These are phyloP conservation scores for Pantherophis vulpinus DNA, from an alignment of 2,797 vertebrate species.

Conservation along the genomic window DNA sequence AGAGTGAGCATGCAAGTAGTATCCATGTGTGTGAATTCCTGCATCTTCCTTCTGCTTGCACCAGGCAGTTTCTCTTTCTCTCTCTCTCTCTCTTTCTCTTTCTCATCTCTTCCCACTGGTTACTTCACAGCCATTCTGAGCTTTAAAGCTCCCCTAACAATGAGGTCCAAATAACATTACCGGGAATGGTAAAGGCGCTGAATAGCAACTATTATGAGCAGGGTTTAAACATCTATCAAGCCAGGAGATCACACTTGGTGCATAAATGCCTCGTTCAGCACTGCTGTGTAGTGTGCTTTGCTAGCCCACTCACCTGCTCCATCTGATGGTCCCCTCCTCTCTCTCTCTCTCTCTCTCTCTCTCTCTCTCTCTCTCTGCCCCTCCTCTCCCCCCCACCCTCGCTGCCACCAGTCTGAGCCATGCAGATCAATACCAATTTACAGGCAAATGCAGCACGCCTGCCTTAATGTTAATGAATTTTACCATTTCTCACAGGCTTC, in stretches of 20 bases:
- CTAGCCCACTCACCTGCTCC: conserved; percentile 71
- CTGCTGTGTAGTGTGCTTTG: conserved; percentile 33
- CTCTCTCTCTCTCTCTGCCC: neutral
- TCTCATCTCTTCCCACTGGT: conserved; percentile 41
- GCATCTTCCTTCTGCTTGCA: conserved; percentile 1
- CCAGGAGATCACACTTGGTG: conserved; percentile 60
- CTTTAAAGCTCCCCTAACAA: conserved; percentile 72
- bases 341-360: neutral
- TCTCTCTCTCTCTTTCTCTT: conserved; percentile 12
- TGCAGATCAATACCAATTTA: conserved; percentile 84
- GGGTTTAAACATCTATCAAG: conserved; percentile 68
- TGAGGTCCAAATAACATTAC: conserved; percentile 63
- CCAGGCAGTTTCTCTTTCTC: conserved; percentile 33
- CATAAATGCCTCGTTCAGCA: conserved; percentile 54
- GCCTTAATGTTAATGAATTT: conserved; percentile 82
- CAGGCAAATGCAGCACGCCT: conserved; percentile 81
- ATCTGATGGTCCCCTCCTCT: conserved; percentile 25
- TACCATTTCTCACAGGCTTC: conserved; percentile 72
- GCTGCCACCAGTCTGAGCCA: conserved; percentile 37
- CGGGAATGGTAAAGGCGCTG: conserved; percentile 54
- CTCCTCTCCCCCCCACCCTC: neutral
- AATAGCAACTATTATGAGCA: conserved; percentile 63
- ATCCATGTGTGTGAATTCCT: conserved; percentile 37
- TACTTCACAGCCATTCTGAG: conserved; percentile 59
- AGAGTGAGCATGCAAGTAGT: neutral